These are phyloP conservation scores for Tenthredo notha DNA, from an alignment of 2,888 invertebrate genomes.

Conservation along the genomic window DNA sequence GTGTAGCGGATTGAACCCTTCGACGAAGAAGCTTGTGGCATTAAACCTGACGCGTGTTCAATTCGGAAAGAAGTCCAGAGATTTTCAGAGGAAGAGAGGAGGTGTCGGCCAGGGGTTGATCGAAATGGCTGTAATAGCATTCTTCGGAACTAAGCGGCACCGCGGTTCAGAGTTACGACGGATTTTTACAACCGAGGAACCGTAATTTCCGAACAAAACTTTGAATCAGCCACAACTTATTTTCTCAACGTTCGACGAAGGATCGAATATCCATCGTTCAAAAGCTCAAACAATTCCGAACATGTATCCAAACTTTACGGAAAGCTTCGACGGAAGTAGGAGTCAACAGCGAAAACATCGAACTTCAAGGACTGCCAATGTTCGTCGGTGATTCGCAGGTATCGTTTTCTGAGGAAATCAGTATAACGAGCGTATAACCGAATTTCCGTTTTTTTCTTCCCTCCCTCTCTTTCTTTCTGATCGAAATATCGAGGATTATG, in stretches of 20 bases:
- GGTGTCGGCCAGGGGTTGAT: not conserved
- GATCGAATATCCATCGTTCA: not conserved
- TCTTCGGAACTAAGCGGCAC: constrained; percentile 7
- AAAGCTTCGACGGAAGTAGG: not conserved
- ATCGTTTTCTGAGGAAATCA: not conserved
- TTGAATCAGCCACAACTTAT: not conserved
- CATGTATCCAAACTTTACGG: not conserved
- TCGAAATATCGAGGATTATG: constrained; percentile 61
- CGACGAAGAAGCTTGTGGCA: not conserved
- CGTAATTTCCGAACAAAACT: not conserved
- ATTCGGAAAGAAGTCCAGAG: not conserved
- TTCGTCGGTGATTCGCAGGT: not conserved
- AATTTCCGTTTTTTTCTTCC: not conserved
- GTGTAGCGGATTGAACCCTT: not conserved
- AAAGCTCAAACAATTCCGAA: not conserved
- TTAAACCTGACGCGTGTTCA: not conserved
- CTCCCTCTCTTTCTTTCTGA: not conserved
- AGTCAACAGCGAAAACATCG: not conserved
- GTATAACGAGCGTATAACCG: not conserved
- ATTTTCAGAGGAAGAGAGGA: not conserved
- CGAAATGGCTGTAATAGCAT: not conserved
- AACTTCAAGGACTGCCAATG: not conserved
- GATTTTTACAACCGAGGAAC: not conserved
- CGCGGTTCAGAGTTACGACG: not conserved
- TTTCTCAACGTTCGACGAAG: not conserved